Percentiles rank a stretch among this genome's conserved stretches.
Conservation (phyloP, 2,888 invertebrate species). For the Lasius fuliginosus region DNA sequence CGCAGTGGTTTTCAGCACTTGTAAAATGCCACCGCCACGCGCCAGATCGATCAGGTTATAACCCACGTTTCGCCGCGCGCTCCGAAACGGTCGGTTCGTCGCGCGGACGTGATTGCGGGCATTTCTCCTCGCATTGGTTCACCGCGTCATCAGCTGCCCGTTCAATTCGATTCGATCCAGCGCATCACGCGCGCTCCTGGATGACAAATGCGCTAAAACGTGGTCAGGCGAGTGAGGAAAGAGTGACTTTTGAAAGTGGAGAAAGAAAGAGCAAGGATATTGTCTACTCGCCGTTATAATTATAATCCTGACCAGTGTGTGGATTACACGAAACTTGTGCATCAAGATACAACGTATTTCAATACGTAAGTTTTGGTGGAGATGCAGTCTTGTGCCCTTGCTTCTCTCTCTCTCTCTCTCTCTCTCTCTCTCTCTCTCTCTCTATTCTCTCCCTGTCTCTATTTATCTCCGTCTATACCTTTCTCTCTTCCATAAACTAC, state of each 20-base stretch:
- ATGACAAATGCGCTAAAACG: neutral
- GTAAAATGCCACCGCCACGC: conserved; percentile 85
- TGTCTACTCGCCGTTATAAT: neutral
- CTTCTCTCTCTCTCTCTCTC: neutral
- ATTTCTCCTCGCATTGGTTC: conserved; percentile 17
- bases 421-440: neutral
- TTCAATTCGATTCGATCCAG: neutral
- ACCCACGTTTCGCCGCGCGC: conserved; percentile 74
- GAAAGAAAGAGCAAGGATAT: neutral
- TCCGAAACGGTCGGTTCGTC: conserved; percentile 69
- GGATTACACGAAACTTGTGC: neutral
- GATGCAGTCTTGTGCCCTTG: neutral
- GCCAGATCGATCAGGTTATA: conserved; percentile 85
- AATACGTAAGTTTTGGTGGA: conserved; percentile 66
- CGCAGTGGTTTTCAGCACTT: conserved; percentile 85
- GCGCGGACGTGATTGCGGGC: conserved; percentile 52
- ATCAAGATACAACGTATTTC: neutral
- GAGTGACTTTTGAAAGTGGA: neutral
- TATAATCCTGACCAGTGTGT: neutral
- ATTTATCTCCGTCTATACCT: conserved; percentile 17
- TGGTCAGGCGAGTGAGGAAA: neutral
- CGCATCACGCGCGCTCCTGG: conserved; percentile 18
- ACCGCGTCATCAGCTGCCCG: conserved; percentile 54
- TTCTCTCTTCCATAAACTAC: conserved; percentile 65
- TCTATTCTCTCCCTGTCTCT: neutral